Base-by-base conservation (phyloP, 2,797 vertebrate species). In the Macroramphosus scolopax region DNA sequence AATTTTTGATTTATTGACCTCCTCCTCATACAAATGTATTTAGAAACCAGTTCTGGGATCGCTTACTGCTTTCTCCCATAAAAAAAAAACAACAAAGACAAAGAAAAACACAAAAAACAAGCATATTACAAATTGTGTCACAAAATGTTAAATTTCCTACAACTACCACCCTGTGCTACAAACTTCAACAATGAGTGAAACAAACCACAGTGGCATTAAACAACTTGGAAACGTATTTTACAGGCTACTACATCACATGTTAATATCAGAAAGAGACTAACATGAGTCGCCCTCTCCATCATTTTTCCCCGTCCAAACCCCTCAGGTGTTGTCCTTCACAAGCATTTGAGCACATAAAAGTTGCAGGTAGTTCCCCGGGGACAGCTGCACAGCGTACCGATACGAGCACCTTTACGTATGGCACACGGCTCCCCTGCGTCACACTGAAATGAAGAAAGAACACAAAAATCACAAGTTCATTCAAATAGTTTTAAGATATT, bases 371-470 rank as follows among this genome's bases (percentile, higher is more conserved):
- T 90, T n/a, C 90, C 87, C 0, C 70, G 69, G 15, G 91, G 88
- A 67, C 91, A 93, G 81, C 84, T 86, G 72, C 92, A 89, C 61
- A 90, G 77, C 1, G 86, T 91, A 33, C 92, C 92, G 3, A 92
- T 86, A 0, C 91, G 88, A 0, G 91, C 80, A 0, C 92, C 91
- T 74, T 86, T 90, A 62, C 89, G 82, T 51, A 92, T 85, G 0
- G 91, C 92, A 14, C 91, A 94, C 1, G 84, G 81, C 43, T 92
- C 84, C 7, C 91, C 50, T 0, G 81, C 86, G 17, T 87, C 68
- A 63, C 92, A 92, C 90, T 93, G 71, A 5, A 67, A 72, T 3
- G 8, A 51, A 4, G 52, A 13, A 41, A 28, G 31, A 42, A 15
- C 40, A 46, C 17, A 31, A 0, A 3, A 3, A 38, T 17, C 15